Percentiles rank a stretch among this genome's conserved stretches.
phyloP scores from a whole-genome alignment of 2,888 invertebrate species.

The Pristionchus maxplancki region DNA sequence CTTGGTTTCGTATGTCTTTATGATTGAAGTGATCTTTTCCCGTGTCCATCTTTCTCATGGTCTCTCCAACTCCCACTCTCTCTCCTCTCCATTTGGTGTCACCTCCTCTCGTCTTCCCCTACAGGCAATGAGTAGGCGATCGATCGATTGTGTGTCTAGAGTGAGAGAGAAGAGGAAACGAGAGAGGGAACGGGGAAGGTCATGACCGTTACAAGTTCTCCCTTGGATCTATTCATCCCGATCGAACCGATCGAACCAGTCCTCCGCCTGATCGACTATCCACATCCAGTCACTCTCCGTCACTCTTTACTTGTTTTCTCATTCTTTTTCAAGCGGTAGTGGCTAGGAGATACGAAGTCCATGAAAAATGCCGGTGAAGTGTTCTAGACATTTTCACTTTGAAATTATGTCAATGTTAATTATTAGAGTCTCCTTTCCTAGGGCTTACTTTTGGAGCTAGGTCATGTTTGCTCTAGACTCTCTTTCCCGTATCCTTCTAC shows the following conservation, averaged over 20 bases:
- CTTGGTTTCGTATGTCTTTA: background rate
- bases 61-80: slow-evolving; percentile 38
- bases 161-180: slow-evolving; percentile 13
- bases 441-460: background rate
- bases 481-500: background rate
- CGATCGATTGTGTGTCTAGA: slow-evolving; percentile 39
- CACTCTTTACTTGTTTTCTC: background rate
- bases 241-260: slow-evolving; percentile 6
- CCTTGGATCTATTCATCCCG: background rate
- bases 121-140: slow-evolving; percentile 19
- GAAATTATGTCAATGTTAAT: too few species aligned
- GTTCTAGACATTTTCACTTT: too few species aligned
- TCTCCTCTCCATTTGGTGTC: background rate
- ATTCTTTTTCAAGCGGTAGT: background rate
- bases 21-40: background rate
- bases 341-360: too few species aligned
- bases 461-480: background rate
- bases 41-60: background rate
- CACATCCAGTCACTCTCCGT: background rate
- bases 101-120: background rate
- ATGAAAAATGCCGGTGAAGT: too few species aligned
- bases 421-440: too few species aligned
- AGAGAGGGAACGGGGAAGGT: slow-evolving; percentile 46
- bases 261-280: background rate
- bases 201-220: slow-evolving; percentile 12